A percentile compares a stretch with the other conserved stretches of the same genome.
phyloP scores from a whole-genome alignment of 2,888 invertebrate species.

The Aleiodes testaceus region DNA sequence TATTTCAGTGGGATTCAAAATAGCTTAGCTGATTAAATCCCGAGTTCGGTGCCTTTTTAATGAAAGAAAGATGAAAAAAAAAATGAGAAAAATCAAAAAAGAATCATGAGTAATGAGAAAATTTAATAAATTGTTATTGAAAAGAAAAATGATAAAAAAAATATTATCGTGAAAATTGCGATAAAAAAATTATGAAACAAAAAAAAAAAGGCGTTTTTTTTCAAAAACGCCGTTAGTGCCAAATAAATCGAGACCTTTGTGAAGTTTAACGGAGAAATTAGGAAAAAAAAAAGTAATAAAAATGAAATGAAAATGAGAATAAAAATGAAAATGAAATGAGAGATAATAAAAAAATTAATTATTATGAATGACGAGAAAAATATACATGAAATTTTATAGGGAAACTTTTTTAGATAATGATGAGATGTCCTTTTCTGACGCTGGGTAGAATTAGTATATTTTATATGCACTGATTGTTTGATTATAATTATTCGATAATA shows the following conservation, averaged over 20 bases:
- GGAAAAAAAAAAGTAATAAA: conserved; percentile 34
- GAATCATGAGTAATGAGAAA: conserved; percentile 45
- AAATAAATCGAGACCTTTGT: conserved; percentile 69
- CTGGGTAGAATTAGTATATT: conserved; percentile 73
- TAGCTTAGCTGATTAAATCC: conserved; percentile 60
- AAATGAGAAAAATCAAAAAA: conserved; percentile 51
- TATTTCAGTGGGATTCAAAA: conserved; percentile 66
- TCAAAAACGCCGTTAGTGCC: conserved; percentile 71
- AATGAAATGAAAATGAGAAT: conserved; percentile 32
- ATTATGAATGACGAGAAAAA: conserved; percentile 52
- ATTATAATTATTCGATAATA: conserved; percentile 71
- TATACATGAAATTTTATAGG: conserved; percentile 68
- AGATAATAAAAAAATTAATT: conserved; percentile 37
- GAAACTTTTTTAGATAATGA: conserved; percentile 67
- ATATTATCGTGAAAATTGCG: conserved; percentile 55
- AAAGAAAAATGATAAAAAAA: conserved; percentile 47
- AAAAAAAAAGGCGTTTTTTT: conserved; percentile 35
- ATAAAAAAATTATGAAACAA: conserved; percentile 39
- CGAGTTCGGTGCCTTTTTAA: conserved; percentile 72
- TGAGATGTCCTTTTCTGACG: conserved; percentile 69
- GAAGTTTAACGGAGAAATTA: conserved; percentile 50
- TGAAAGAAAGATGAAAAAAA: conserved; percentile 53
- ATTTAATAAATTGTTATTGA: conserved; percentile 47
- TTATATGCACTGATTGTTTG: conserved; percentile 74
- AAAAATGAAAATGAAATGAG: conserved; percentile 41